A percentile compares a stretch with the other conserved stretches of the same genome.
Conservation (phyloP, 1,140 invertebrate species). For the Oppia nitens region DNA sequence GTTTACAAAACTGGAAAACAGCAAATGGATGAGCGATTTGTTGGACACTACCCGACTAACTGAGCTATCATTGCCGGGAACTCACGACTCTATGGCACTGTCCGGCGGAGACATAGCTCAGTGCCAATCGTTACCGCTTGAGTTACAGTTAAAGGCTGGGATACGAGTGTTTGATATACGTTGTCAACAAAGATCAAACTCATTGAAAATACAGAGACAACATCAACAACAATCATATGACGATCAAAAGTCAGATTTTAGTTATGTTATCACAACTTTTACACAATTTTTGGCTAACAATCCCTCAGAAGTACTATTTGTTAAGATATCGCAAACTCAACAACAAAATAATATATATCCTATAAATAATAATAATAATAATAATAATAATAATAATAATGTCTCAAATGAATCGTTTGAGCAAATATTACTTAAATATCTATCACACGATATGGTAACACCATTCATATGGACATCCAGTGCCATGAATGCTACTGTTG, state of each 20-base stretch:
- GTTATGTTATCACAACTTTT: background rate
- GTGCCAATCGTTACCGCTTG: background rate
- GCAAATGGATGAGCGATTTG: background rate
- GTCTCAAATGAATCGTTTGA: background rate
- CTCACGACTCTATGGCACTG: slow-evolving; percentile 8
- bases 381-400: too few species aligned
- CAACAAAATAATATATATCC: too few species aligned
- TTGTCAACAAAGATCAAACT: slow-evolving; percentile 3
- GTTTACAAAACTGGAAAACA: too few species aligned
- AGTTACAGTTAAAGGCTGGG: background rate
- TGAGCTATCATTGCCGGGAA: slow-evolving; percentile 2
- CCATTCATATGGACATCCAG: background rate
- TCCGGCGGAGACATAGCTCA: background rate
- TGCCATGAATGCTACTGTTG: background rate
- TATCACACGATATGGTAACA: background rate
- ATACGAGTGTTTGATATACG: slow-evolving; percentile 4
- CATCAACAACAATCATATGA: background rate
- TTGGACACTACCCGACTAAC: background rate
- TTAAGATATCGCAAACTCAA: background rate
- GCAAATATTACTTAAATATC: background rate
- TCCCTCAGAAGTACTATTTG: background rate
- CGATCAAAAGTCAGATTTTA: slow-evolving; percentile 1
- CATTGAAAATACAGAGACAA: too few species aligned
- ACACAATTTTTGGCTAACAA: background rate
- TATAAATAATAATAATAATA: too few species aligned